Evolutionary conservation across 2,888 invertebrate genomes (phyloP).

Genomic region (Temnothorax ravouxi): DNA sequence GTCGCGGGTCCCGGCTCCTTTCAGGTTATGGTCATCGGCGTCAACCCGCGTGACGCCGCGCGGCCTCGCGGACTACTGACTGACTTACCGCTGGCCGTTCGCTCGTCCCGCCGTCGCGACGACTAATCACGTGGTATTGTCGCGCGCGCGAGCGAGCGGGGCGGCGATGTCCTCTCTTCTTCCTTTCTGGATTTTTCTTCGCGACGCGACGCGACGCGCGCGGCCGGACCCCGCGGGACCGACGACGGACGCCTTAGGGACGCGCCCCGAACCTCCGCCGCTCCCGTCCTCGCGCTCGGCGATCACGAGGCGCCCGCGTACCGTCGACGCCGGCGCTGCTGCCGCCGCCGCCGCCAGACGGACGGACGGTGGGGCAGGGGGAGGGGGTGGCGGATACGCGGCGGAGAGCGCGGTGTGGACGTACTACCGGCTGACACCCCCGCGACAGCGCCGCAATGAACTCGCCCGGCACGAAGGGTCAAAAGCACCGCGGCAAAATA

Average conservation of each 20-base stretch:
- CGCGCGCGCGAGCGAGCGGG: conserved; percentile 62
- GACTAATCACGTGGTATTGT: conserved; percentile 81
- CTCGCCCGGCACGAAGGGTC: conserved; percentile 84
- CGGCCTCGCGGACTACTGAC: conserved; percentile 72
- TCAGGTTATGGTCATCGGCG: conserved; percentile 80
- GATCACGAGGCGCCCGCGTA: conserved; percentile 57
- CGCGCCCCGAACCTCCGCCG: conserved; percentile 44
- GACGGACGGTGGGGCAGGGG: conserved; percentile 67
- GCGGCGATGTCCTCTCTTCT: too few relatives aligned
- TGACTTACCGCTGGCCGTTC: conserved; percentile 60
- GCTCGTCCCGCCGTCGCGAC: conserved; percentile 48
- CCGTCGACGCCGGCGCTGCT: conserved; percentile 73
- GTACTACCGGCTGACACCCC: conserved; percentile 80
- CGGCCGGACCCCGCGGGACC: conserved; percentile 60
- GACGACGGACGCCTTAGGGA: conserved; percentile 63
- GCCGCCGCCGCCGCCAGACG: conserved; percentile 57
- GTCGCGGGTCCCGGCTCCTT: neutral
- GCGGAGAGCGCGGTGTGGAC: conserved; percentile 38
- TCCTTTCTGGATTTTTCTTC: neutral
- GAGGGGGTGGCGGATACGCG: conserved; percentile 5
- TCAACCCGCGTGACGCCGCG: conserved; percentile 50
- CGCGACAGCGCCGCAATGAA: conserved; percentile 83
- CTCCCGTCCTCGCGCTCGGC: conserved; percentile 23
- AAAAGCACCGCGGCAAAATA: conserved; percentile 85
- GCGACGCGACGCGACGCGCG: conserved; percentile 25